Evolutionary conservation across 1,140 invertebrate genomes (phyloP).

Genomic region (Neodiprion virginianus): DNA sequence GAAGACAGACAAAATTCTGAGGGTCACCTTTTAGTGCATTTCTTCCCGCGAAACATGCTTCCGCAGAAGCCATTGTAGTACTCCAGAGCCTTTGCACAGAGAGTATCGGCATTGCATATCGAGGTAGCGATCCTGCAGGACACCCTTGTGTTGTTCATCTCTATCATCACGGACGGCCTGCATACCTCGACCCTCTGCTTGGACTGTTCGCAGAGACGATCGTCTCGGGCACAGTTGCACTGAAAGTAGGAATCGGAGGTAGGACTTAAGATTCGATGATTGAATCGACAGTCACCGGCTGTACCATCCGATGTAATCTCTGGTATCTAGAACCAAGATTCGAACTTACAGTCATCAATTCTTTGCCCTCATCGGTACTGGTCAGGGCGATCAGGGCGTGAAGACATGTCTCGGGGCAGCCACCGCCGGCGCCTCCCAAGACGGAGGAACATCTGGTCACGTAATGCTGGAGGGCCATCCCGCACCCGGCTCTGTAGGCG

Average conservation of each 20-base stretch:
- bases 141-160: constrained; percentile 71
- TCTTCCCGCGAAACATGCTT: constrained; percentile 78
- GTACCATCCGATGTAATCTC: not conserved
- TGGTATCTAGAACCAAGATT: not conserved
- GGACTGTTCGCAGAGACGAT: constrained; percentile 67
- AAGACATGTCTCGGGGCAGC: constrained; percentile 75
- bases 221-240: constrained; percentile 74
- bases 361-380: constrained; percentile 78
- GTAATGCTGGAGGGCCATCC: constrained; percentile 76
- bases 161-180: constrained; percentile 69
- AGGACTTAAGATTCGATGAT: not conserved
- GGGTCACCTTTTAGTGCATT: constrained; percentile 70
- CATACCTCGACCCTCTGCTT: constrained; percentile 77
- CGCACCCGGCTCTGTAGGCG: constrained; percentile 76
- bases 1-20: constrained; percentile 13
- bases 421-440: constrained; percentile 59
- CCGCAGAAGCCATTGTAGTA: constrained; percentile 78
- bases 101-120: constrained; percentile 78
- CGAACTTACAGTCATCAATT: constrained; percentile 71
- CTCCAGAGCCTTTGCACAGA: constrained; percentile 76
- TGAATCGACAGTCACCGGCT: not conserved
- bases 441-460: constrained; percentile 74
- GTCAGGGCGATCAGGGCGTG: constrained; percentile 79
- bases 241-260: constrained; percentile 54
- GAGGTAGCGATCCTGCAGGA: constrained; percentile 79